Percentiles rank a stretch among this genome's conserved stretches.
phyloP scores from a whole-genome alignment of 1,140 invertebrate genomes.

The Goniozus legneri region DNA sequence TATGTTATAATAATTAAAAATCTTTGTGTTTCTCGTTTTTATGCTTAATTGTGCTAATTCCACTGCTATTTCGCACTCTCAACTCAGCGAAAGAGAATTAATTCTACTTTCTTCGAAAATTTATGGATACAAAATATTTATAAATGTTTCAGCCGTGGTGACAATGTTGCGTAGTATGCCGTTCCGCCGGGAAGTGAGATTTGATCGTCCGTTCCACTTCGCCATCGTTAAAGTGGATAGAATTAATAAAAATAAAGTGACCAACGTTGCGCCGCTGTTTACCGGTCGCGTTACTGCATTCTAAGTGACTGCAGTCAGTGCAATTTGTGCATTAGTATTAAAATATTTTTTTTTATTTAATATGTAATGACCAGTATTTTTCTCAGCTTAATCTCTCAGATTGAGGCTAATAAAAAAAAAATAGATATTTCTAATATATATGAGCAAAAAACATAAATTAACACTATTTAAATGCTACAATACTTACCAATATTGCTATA shows the following conservation, averaged over 20 bases:
- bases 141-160: constrained; percentile 10
- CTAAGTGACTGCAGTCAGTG: neutral
- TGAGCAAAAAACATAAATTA: too few species aligned
- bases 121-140: neutral
- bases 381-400: too few species aligned
- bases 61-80: too few species aligned
- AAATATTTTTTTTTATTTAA: neutral
- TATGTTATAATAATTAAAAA: neutral
- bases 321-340: neutral
- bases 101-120: neutral
- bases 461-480: too few species aligned
- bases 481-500: too few species aligned
- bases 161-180: neutral
- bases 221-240: constrained; percentile 7
- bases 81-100: neutral
- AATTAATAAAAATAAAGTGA: neutral
- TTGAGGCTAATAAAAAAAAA: too few species aligned
- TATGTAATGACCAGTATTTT: neutral
- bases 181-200: neutral
- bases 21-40: too few species aligned
- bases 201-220: constrained; percentile 22
- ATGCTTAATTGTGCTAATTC: too few species aligned
- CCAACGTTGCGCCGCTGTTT: neutral
- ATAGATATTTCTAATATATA: too few species aligned
- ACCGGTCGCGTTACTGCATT: neutral